phyloP scores from a whole-genome alignment of 1,140 invertebrate species.

The Orchestia grillus region DNA sequence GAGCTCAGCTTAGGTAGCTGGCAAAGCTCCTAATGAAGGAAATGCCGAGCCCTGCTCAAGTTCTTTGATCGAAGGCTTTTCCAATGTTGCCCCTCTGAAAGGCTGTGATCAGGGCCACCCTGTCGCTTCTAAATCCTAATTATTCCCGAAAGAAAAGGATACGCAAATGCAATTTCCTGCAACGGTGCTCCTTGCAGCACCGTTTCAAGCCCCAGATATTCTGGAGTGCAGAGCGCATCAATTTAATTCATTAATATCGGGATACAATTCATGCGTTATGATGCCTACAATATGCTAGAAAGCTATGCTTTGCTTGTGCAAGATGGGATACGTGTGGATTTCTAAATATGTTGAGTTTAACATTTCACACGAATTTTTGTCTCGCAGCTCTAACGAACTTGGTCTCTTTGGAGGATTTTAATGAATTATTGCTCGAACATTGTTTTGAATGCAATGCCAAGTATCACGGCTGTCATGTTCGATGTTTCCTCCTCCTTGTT shows the following conservation, averaged over 20 bases:
- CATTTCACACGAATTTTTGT: too few relatives aligned
- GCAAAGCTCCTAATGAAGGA: conserved; percentile 43
- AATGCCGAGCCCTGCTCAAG: background rate
- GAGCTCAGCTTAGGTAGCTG: background rate
- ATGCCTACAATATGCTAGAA: background rate
- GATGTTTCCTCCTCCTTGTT: too few relatives aligned
- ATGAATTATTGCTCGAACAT: too few relatives aligned
- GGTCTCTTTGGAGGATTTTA: too few relatives aligned
- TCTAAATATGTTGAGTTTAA: too few relatives aligned
- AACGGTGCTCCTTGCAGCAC: background rate
- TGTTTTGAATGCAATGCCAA: too few relatives aligned
- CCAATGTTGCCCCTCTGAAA: conserved; percentile 45
- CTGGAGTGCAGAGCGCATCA: background rate
- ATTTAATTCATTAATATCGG: background rate
- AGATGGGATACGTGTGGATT: too few relatives aligned
- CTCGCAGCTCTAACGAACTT: too few relatives aligned
- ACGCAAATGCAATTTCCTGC: conserved; percentile 14
- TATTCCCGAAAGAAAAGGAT: background rate
- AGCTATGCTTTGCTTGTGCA: background rate
- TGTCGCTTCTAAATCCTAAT: conserved; percentile 51
- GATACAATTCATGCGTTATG: background rate
- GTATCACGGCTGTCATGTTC: too few relatives aligned
- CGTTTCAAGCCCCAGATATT: too few relatives aligned
- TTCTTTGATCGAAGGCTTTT: conserved; percentile 51
- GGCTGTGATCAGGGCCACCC: background rate